Percentiles rank a stretch among this genome's conserved stretches.
Evolutionary conservation across 2,113 vertebrate species (phyloP).

Genomic region (Hydrochoerus hydrochaeris): DNA sequence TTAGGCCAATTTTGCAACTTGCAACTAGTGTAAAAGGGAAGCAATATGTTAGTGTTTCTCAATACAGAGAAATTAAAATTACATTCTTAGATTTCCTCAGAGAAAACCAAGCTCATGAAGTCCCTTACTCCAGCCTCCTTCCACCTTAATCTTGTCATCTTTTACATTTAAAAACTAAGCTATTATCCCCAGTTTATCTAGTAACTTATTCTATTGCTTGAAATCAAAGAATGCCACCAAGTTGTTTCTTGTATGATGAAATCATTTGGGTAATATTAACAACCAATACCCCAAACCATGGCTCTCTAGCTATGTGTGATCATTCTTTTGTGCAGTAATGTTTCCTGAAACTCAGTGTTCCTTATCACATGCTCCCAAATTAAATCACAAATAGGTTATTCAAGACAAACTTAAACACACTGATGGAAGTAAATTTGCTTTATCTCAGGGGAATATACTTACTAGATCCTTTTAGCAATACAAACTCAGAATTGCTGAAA

Average conservation of each 20-base stretch:
- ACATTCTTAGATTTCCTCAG: constrained; percentile 25
- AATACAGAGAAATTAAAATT: constrained; percentile 9
- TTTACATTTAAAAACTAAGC: constrained; percentile 12
- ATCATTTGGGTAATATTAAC: neutral
- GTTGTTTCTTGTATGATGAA: constrained; percentile 33
- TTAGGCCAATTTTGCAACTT: neutral
- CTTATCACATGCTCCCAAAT: neutral
- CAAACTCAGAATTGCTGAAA: constrained; percentile 36
- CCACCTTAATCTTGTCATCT: neutral
- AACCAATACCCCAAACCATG: neutral
- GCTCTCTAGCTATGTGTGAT: neutral
- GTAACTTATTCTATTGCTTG: neutral
- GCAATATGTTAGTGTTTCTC: constrained; percentile 2
- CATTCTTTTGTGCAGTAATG: neutral
- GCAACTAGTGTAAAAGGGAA: neutral
- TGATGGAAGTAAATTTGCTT: constrained; percentile 51
- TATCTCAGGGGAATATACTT: neutral
- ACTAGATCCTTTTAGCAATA: neutral
- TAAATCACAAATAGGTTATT: constrained; percentile 59
- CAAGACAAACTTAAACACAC: constrained; percentile 41
- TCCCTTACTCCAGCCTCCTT: neutral
- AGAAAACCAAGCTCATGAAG: neutral
- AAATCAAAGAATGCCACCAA: neutral
- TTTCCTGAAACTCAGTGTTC: constrained; percentile 53
- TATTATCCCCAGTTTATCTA: neutral